phyloP scores from a whole-genome alignment of 1,140 invertebrate species.

The Scaptomyza pallida region DNA sequence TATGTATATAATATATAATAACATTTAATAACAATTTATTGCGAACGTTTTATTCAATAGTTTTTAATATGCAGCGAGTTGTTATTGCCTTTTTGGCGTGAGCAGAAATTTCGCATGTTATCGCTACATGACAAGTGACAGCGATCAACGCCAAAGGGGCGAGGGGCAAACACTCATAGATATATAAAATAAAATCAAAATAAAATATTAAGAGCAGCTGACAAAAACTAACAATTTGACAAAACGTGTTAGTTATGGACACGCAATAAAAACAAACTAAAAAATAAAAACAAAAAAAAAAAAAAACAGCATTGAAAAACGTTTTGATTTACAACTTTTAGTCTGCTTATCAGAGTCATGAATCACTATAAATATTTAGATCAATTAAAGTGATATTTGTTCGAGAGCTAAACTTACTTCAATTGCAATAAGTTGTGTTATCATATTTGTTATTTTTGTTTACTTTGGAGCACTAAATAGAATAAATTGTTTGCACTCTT shows the following conservation, averaged over 20 bases:
- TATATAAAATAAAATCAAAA: constrained; percentile 21
- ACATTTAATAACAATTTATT: constrained; percentile 67
- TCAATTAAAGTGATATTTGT: not conserved
- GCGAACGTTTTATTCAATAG: constrained; percentile 46
- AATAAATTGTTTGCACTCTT: not conserved
- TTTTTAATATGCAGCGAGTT: constrained; percentile 76
- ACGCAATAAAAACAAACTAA: constrained; percentile 34
- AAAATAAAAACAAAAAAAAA: not conserved
- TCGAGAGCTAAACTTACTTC: not conserved
- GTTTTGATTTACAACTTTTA: constrained; percentile 7
- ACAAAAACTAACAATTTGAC: constrained; percentile 51
- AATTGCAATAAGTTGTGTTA: not conserved
- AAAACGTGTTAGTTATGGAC: constrained; percentile 61
- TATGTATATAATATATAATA: constrained; percentile 48
- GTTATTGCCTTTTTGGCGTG: constrained; percentile 66
- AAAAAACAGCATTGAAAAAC: constrained; percentile 57
- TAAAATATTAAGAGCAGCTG: constrained; percentile 22
- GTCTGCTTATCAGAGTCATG: constrained; percentile 26
- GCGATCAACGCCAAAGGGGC: constrained; percentile 35
- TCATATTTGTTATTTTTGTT: constrained; percentile 15
- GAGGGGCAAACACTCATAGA: constrained; percentile 1
- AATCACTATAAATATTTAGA: constrained; percentile 15
- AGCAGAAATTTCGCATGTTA: constrained; percentile 77
- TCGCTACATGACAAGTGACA: constrained; percentile 75
- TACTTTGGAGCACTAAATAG: constrained; percentile 5